Percentiles rank a stretch among this genome's conserved stretches.
phyloP scores from a whole-genome alignment of 2,797 vertebrate species.

The Decapterus maruadsi region DNA sequence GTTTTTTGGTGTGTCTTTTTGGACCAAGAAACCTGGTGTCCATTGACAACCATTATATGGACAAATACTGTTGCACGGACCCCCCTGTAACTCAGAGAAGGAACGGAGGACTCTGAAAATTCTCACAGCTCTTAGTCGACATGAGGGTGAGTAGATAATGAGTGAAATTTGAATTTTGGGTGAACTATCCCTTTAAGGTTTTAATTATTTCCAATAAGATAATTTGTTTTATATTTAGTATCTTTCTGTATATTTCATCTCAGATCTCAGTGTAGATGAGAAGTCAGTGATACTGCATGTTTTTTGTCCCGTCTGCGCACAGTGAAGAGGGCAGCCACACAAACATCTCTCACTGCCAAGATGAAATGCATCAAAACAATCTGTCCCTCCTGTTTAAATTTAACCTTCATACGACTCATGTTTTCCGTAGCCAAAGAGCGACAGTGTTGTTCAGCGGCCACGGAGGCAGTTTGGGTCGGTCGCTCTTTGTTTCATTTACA shows the following conservation, averaged over 20 bases:
- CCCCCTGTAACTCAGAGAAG: too few relatives aligned
- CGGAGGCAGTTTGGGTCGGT: conserved; percentile 2
- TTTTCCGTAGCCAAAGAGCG: conserved; percentile 30
- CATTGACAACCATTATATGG: too few relatives aligned
- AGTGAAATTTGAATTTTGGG: too few relatives aligned
- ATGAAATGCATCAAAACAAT: conserved; percentile 63
- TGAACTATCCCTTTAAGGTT: neutral
- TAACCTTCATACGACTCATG: conserved; percentile 36
- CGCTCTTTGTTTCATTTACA: conserved; percentile 42
- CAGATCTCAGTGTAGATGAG: neutral
- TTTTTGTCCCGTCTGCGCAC: conserved; percentile 32
- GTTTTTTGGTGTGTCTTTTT: too few relatives aligned
- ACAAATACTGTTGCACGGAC: too few relatives aligned
- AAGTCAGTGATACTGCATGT: neutral
- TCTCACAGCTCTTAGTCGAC: too few relatives aligned
- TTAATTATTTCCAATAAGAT: neutral
- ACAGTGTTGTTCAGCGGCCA: conserved; percentile 4
- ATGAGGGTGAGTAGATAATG: too few relatives aligned
- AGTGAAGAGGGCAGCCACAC: conserved; percentile 52
- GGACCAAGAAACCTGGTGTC: too few relatives aligned
- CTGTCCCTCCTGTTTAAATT: conserved; percentile 37
- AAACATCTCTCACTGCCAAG: conserved; percentile 55
- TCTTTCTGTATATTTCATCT: neutral
- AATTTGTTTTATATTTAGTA: neutral
- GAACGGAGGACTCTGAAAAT: too few relatives aligned